phyloP scores from a whole-genome alignment of 1,140 invertebrate genomes.

The Pogonus chalceus region DNA sequence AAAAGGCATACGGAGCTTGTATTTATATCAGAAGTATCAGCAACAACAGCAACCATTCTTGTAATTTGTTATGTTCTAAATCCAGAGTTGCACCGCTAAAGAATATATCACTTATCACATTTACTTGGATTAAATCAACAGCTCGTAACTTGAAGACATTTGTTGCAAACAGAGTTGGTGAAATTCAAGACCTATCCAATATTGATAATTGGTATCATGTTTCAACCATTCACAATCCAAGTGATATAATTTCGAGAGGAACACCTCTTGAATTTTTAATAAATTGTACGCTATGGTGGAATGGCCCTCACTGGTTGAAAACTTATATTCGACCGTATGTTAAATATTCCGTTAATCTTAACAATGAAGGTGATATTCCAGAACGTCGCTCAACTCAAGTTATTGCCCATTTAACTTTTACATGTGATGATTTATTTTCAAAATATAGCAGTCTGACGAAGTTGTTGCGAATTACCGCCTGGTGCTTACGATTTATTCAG shows the following conservation, averaged over 20 bases:
- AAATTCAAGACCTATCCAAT: constrained; percentile 25
- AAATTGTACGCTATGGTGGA: constrained; percentile 24
- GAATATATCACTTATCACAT: constrained; percentile 14
- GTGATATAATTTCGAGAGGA: constrained; percentile 30
- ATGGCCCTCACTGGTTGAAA: constrained; percentile 21
- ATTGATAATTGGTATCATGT: constrained; percentile 25
- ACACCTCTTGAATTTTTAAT: constrained; percentile 16
- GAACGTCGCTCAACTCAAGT: too few species aligned
- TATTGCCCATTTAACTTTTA: too few species aligned
- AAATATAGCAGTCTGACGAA: too few species aligned
- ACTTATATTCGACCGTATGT: background rate
- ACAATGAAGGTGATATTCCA: too few species aligned
- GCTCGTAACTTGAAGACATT: constrained; percentile 19
- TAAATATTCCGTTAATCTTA: too few species aligned
- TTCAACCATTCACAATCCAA: constrained; percentile 27
- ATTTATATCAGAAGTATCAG: background rate
- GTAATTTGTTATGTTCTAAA: constrained; percentile 13
- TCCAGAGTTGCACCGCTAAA: constrained; percentile 15
- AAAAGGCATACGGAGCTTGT: constrained; percentile 19
- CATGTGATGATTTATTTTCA: too few species aligned
- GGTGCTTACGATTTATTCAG: too few species aligned
- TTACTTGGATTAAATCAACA: constrained; percentile 17
- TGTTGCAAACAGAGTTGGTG: constrained; percentile 27
- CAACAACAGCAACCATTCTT: background rate
- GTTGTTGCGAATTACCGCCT: too few species aligned